Base-by-base conservation (phyloP, 1,140 invertebrate genomes). In the Nomia melanderi region DNA sequence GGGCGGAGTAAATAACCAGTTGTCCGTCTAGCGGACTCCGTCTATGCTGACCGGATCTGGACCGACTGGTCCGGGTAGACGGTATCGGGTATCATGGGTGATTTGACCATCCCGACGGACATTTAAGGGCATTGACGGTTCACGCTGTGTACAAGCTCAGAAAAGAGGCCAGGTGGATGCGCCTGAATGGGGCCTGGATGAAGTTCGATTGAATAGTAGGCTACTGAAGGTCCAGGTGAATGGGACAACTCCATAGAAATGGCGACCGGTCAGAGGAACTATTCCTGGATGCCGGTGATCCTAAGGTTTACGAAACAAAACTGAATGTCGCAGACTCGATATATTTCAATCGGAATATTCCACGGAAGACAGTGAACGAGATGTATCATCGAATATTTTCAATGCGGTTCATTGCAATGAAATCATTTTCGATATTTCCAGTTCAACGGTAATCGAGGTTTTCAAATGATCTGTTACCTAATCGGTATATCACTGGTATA, bases 161-260 rank as follows among this genome's bases (percentile, higher is more conserved):
- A 59, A 56, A 75, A 75, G 31, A 25, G 23, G 23, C 72, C 63
- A 75, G 72, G 31, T 66, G 72, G 62, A 33, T 5, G 8, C 4
- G n/a, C 17, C 31, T 75, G 64, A 75, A 75, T 67, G 29, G 27
- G 27, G 47, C n/a, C 17, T 29, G 36, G 39, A 23, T 12, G 36
- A n/a, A 47, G 53, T 11, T 39, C 2, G 9, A 11, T 12, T 23
- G 47, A 74, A 64, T 17, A 47, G 23, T 25, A 29, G 53, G 27
- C 41, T 44, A 47, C 31, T 31, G 41, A 23, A 59, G 23, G 20
- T 5, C 39, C 64, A n/a, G 73, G 39, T 67, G 53, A 75, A 66
- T 74, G 63, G 23, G 27, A 59, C 54, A 57, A 36, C 11, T 75
- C 36, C 36, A 67, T 75, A 59, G 73, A n/a, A 67, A 17, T n/a